Base-by-base conservation (phyloP, 2,888 invertebrate genomes). In the Gibbula magus region DNA sequence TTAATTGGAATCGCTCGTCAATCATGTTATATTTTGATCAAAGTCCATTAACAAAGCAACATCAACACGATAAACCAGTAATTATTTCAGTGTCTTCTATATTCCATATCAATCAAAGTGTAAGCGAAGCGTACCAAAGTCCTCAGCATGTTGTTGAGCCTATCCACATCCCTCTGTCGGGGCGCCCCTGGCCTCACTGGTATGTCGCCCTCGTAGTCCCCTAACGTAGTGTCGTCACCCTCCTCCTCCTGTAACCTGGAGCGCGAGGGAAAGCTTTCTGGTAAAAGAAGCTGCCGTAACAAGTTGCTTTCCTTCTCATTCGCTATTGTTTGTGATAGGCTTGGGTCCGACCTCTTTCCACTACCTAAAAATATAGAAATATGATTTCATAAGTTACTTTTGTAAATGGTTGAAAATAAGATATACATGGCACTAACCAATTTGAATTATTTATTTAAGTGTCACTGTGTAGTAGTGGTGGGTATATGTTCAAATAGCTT, bases 341-440 rank as follows among this genome's bases (percentile, higher is more conserved):
- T 76, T 53, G 81, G 79, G 56, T 76, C 76, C 51, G 81, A 81
- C 45, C 81, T 76, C 45, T 81, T 81, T 74, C 81, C 81, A 53
- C 79, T 81, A 61, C 81, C 81, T 81, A 51, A 22, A 76, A 56
- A 29, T 45, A 32, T 32, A 51, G 52, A 51, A 29, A 29, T 20
- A 45, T 13, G 20, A 25, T 20, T 56, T 2, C 5, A 56, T 22
- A 3, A 18, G n/a, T n/a, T n/a, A n/a, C n/a, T n/a, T n/a, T n/a
- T n/a, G n/a, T n/a, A n/a, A n/a, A n/a, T n/a, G n/a, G n/a, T n/a
- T n/a, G n/a, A n/a, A n/a, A n/a, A n/a, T n/a, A n/a, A n/a, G n/a
- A n/a, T n/a, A n/a, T n/a, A n/a, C n/a, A n/a, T n/a, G n/a, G n/a
- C n/a, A n/a, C n/a, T n/a, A n/a, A n/a, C n/a, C n/a, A n/a, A n/a